phyloP scores from a whole-genome alignment of 1,140 invertebrate genomes.

The Centruroides vittatus region DNA sequence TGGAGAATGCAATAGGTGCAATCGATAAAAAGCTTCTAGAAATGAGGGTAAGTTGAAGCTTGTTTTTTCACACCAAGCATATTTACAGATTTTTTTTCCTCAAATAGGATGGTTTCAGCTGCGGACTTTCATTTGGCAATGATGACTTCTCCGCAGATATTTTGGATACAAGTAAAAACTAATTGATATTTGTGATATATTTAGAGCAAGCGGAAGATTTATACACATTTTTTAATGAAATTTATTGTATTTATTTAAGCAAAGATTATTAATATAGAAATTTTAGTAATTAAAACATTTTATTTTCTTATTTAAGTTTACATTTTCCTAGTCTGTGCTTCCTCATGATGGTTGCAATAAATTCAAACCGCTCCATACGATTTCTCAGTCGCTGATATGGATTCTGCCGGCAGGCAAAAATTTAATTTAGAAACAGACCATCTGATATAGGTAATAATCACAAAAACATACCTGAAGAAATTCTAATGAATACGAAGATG shows the following conservation, averaged over 20 bases:
- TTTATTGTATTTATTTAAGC: too few relatives aligned
- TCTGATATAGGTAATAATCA: too few relatives aligned
- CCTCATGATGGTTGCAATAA: constrained; percentile 16
- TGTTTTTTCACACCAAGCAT: too few relatives aligned
- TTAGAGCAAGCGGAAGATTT: too few relatives aligned
- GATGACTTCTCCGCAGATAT: constrained; percentile 72
- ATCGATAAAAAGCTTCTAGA: constrained; percentile 19
- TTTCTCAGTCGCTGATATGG: constrained; percentile 17
- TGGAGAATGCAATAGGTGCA: constrained; percentile 19
- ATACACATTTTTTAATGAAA: too few relatives aligned
- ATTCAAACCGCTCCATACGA: constrained; percentile 20
- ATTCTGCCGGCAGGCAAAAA: constrained; percentile 11
- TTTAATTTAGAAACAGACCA: not conserved
- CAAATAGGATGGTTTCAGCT: constrained; percentile 63
- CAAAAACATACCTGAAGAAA: constrained; percentile 15
- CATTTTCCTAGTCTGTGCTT: constrained; percentile 16
- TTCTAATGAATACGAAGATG: constrained; percentile 15
- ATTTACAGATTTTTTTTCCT: constrained; percentile 5
- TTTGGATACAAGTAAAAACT: constrained; percentile 43
- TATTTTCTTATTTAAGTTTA: not conserved
- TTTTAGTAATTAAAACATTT: not conserved
- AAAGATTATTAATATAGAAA: not conserved
- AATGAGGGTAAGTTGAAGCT: constrained; percentile 17
- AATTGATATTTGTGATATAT: too few relatives aligned
- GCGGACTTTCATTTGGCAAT: constrained; percentile 57